Conservation (phyloP, 2,888 invertebrate genomes). For the Lymantria monacha region DNA sequence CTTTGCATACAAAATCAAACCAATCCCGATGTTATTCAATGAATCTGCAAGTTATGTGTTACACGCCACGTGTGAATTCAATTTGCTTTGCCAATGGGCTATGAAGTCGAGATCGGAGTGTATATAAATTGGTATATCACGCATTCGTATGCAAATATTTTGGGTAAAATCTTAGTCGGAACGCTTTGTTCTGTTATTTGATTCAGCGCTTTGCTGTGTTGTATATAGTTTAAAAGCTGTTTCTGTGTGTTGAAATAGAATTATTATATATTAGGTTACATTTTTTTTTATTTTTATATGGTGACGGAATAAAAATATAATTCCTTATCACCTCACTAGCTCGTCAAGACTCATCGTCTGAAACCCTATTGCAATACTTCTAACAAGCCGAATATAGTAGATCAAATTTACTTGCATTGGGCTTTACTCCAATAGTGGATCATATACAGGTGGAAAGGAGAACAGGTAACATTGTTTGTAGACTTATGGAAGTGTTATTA, state of each 20-base stretch:
- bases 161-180: not conserved
- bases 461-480: too few species aligned
- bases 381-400: too few species aligned
- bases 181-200: not conserved
- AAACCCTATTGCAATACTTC: too few species aligned
- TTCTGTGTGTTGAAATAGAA: not conserved
- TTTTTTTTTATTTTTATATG: too few species aligned
- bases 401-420: too few species aligned
- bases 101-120: conserved; percentile 28
- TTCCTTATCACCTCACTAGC: too few species aligned
- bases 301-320: too few species aligned
- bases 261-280: too few species aligned
- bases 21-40: conserved; percentile 26
- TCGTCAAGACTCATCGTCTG: too few species aligned
- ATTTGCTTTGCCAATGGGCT: conserved; percentile 38
- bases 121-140: conserved; percentile 24
- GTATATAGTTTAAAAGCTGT: not conserved
- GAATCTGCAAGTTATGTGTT: conserved; percentile 35
- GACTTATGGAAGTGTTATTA: too few species aligned
- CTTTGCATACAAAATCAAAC: conserved; percentile 26
- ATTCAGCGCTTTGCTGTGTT: not conserved
- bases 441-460: too few species aligned
- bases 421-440: too few species aligned
- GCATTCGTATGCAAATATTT: conserved; percentile 29
- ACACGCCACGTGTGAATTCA: conserved; percentile 36